Conservation (phyloP, 35 echinoderm and acorn worm genomes). For the Acanthaster planci region DNA sequence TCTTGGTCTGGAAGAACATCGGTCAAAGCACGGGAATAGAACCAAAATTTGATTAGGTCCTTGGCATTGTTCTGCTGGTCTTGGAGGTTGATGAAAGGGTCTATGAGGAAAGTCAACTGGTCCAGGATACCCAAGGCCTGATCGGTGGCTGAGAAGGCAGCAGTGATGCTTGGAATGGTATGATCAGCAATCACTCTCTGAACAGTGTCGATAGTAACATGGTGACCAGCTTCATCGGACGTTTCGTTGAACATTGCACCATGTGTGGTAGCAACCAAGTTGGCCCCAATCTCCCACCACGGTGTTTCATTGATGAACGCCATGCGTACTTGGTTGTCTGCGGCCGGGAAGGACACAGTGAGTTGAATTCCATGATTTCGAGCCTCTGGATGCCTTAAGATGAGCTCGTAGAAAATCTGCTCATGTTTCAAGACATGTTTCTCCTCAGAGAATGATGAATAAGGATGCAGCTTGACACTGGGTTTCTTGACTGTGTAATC, state of each 20-base stretch:
- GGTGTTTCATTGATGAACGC: conserved; percentile 51
- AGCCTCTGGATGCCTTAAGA: conserved; percentile 32
- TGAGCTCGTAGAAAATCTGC: conserved; percentile 35
- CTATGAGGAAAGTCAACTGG: conserved; percentile 12
- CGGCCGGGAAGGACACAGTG: conserved; percentile 2
- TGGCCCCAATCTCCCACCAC: conserved; percentile 17
- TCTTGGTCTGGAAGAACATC: conserved; percentile 35
- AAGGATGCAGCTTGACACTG: neutral
- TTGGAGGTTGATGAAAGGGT: conserved; percentile 45
- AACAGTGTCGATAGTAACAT: conserved; percentile 23
- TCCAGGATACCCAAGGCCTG: conserved; percentile 29
- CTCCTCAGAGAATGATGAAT: conserved; percentile 56
- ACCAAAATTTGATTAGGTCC: conserved; percentile 36
- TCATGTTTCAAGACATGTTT: conserved; percentile 64
- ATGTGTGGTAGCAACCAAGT: conserved; percentile 22
- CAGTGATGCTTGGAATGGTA: neutral
- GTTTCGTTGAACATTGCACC: conserved; percentile 43
- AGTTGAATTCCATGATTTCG: conserved; percentile 51
- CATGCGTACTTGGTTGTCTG: conserved; percentile 36
- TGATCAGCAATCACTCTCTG: neutral
- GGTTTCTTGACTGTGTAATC: conserved; percentile 52
- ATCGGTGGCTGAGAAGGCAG: neutral
- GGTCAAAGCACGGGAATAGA: conserved; percentile 48
- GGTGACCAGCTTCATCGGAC: conserved; percentile 6
- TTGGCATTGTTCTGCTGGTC: neutral